A percentile compares a stretch with the other conserved stretches of the same genome.
Evolutionary conservation across 2,888 invertebrate genomes (phyloP).

Genomic region (Archaeoteleia sp.): DNA sequence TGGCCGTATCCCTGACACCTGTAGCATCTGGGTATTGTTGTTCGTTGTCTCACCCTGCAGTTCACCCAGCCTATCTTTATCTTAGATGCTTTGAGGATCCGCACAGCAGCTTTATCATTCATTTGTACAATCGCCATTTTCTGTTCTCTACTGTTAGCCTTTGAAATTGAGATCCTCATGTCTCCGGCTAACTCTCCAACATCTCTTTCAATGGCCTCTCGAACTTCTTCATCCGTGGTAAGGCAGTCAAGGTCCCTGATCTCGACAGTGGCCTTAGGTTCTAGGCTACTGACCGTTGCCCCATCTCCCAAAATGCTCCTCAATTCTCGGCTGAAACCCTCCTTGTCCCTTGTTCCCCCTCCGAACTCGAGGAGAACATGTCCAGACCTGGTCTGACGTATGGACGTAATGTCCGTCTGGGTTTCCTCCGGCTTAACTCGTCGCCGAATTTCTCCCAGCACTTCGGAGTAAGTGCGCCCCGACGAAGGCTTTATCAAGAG

Average conservation of each 20-base stretch:
- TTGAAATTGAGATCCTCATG: constrained; percentile 1
- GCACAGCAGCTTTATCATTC: neutral
- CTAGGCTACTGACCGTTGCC: no score
- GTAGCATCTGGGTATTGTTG: neutral
- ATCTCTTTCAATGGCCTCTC: constrained; percentile 4
- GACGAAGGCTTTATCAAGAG: no score
- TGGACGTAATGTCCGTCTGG: no score
- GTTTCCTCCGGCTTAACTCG: no score
- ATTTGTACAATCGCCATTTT: constrained; percentile 15
- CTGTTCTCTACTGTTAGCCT: constrained; percentile 10
- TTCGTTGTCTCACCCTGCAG: constrained; percentile 15
- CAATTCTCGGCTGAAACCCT: no score
- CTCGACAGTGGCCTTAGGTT: neutral
- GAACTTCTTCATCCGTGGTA: constrained; percentile 1
- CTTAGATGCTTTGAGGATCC: neutral
- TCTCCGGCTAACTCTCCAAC: constrained; percentile 4
- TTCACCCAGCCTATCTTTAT: constrained; percentile 15
- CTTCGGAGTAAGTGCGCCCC: no score
- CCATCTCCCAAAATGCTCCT: no score
- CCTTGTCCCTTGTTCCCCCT: no score
- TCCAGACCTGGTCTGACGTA: no score
- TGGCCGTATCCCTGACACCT: constrained; percentile 21
- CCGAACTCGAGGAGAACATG: no score
- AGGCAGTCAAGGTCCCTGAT: constrained; percentile 10
- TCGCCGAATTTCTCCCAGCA: no score